Evolutionary conservation across 2,888 invertebrate genomes (phyloP), one percentile per base, ranked within the genome.

Genomic region (Yponomeuta plumbellus): DNA sequence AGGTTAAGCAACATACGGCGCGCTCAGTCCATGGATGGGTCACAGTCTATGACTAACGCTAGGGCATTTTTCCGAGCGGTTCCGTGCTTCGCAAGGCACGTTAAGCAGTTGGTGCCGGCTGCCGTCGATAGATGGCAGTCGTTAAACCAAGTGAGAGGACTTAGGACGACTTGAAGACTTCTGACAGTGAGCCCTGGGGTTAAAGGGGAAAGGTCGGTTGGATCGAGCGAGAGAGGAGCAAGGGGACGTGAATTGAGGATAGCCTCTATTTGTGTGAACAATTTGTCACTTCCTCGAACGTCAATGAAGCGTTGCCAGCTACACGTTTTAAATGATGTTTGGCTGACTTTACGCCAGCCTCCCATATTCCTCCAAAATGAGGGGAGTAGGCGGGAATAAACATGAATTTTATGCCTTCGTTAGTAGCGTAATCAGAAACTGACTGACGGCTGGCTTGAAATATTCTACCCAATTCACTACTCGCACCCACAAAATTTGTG

Each of bases 301-400:
- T 69, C 21, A 73, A 61, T 22, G 69, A 66, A 23, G 66, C 68
- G 57, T 71, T 70, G 11, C 70, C 71, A 23, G 71, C 56, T n/a
- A 59, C 44, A 20, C 67, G 65, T 23, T 59, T 65, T 22, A 63
- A 34, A 44, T 67, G 66, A 68, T 61, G 26, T n/a, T n/a, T n/a
- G n/a, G n/a, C n/a, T n/a, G n/a, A n/a, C n/a, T n/a, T n/a, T n/a
- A n/a, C n/a, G n/a, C 64, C 68, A 11, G 68, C 57, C 23, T 68
- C 66, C 23, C 58, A 66, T 4, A 68, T 13, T 20, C 66, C 65
- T 20, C 68, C 68, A 39, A 66, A 64, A 34, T 61, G 58, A 20
- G 66, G 64, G n/a, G 65, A n/a, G 21, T 22, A 39, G 1, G 61
- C 39, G 13, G 64, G 67, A 11, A 23, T 56, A 56, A 67, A 67